Evolutionary conservation across 2,797 vertebrate species (phyloP).

Genomic region (Xiphophorus birchmanni): DNA sequence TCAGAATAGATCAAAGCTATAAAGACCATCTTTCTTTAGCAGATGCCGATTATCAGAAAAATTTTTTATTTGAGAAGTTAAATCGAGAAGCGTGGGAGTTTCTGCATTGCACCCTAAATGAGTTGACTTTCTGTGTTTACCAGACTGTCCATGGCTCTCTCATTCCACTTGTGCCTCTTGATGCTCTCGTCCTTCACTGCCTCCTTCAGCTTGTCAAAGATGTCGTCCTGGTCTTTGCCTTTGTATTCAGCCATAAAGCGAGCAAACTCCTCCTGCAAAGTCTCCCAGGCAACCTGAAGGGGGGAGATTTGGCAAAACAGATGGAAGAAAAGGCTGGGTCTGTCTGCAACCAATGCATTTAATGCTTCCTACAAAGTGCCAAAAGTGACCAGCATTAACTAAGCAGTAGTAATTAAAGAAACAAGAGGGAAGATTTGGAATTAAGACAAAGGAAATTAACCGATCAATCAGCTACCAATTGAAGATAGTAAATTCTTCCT

Average conservation of each 20-base stretch:
- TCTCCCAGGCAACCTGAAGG: conserved; percentile 96
- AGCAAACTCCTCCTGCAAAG: conserved; percentile 96
- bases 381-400: neutral
- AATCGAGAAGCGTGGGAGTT: conserved; percentile 1
- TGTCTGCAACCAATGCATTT: neutral
- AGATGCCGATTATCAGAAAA: neutral
- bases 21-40: conserved; percentile 1
- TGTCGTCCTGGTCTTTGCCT: conserved; percentile 96
- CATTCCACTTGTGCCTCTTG: conserved; percentile 98
- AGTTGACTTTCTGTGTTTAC: conserved; percentile 75
- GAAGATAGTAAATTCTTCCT: neutral
- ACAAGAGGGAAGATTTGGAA: neutral
- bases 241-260: conserved; percentile 97
- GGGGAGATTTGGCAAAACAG: conserved; percentile 15
- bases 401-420: neutral
- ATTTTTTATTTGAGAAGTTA: neutral
- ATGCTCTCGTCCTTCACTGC: conserved; percentile 97
- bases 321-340: conserved; percentile 2
- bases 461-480: neutral
- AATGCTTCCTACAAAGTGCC: neutral
- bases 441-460: neutral
- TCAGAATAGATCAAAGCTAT: conserved; percentile 1
- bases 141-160: conserved; percentile 95
- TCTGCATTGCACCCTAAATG: conserved; percentile 5
- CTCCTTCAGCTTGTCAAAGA: conserved; percentile 98